Conservation (phyloP, 2,888 invertebrate genomes). For the Pseudococcus longispinus region DNA sequence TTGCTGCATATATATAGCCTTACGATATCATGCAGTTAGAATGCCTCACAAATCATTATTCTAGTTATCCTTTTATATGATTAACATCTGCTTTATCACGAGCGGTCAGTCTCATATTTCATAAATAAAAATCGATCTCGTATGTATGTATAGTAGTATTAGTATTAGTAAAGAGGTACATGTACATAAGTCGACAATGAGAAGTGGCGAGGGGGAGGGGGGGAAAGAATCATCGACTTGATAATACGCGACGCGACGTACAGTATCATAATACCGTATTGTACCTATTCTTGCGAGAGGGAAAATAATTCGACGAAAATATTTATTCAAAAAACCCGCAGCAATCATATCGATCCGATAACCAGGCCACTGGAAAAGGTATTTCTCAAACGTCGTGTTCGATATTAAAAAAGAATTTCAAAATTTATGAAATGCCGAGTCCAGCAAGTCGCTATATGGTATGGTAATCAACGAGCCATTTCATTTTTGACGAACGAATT, state of each 20-base stretch:
- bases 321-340: conserved; percentile 12
- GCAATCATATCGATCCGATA: background rate
- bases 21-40: conserved; percentile 37
- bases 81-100: conserved; percentile 44
- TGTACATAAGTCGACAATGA: background rate
- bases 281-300: background rate
- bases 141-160: background rate
- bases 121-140: conserved; percentile 34
- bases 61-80: conserved; percentile 44
- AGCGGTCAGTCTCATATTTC: conserved; percentile 44
- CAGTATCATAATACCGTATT: too few species aligned
- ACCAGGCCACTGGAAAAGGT: background rate
- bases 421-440: background rate
- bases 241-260: background rate
- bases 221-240: background rate
- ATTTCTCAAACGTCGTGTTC: background rate
- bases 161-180: background rate
- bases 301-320: background rate
- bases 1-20: background rate
- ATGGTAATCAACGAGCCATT: background rate
- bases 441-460: background rate
- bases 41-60: conserved; percentile 43
- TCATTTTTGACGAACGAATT: conserved; percentile 14
- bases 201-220: background rate
- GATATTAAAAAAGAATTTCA: background rate